A percentile compares a stretch with the other conserved stretches of the same genome.
phyloP scores from a whole-genome alignment of 2,888 invertebrate genomes.

The Chloroclystis v-ata region DNA sequence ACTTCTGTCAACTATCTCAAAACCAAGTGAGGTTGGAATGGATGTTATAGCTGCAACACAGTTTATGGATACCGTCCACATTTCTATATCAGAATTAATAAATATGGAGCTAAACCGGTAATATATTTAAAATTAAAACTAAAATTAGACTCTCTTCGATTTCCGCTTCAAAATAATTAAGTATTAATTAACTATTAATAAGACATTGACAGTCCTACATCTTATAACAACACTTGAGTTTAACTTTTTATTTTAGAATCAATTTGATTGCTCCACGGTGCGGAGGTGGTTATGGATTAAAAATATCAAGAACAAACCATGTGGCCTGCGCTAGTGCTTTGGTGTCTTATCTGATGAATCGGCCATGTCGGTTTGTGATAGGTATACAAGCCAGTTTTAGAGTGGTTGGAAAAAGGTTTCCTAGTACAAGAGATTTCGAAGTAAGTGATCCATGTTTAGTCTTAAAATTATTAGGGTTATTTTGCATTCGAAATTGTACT shows the following conservation, averaged over 20 bases:
- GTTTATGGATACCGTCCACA: slow-evolving; percentile 75
- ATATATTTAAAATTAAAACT: too few species aligned
- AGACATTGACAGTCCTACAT: too few species aligned
- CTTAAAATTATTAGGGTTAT: too few species aligned
- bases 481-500: too few species aligned
- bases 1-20: slow-evolving; percentile 75
- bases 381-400: slow-evolving; percentile 85
- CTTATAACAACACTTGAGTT: too few species aligned
- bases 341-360: slow-evolving; percentile 79
- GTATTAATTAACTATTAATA: too few species aligned
- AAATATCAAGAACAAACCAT: slow-evolving; percentile 80
- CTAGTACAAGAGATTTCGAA: slow-evolving; percentile 81
- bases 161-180: too few species aligned
- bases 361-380: slow-evolving; percentile 84
- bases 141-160: too few species aligned
- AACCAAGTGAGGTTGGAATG: slow-evolving; percentile 82
- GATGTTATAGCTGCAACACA: slow-evolving; percentile 80
- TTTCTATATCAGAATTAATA: slow-evolving; percentile 68
- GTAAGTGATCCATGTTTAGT: too few species aligned
- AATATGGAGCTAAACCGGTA: slow-evolving; percentile 78
- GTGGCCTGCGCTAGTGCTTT: slow-evolving; percentile 83
- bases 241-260: slow-evolving; percentile 43
- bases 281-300: slow-evolving; percentile 83
- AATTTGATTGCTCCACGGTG: slow-evolving; percentile 45
- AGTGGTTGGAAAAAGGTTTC: slow-evolving; percentile 81